phyloP scores from a whole-genome alignment of 2,797 vertebrate genomes.

The Prunella strophiata region DNA sequence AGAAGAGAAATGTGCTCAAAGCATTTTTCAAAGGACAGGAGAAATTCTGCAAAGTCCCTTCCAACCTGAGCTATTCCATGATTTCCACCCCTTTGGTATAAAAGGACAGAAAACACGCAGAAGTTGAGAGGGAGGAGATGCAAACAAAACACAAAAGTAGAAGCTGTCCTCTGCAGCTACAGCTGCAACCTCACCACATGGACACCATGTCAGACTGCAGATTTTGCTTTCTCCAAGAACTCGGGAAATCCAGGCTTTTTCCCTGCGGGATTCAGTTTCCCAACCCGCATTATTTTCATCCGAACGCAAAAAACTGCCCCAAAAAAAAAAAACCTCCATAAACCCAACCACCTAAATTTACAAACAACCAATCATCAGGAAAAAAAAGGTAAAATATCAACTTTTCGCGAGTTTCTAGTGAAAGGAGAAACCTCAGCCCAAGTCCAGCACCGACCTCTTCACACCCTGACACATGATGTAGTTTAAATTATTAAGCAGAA shows the following conservation, averaged over 20 bases:
- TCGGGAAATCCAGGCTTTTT: rapidly evolving
- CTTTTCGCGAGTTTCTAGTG: background rate
- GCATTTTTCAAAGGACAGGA: rapidly evolving
- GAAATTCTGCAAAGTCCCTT: background rate
- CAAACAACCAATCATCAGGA: rapidly evolving
- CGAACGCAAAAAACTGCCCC: rapidly evolving
- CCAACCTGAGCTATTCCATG: rapidly evolving
- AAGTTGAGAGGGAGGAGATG: background rate
- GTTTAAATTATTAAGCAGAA: background rate
- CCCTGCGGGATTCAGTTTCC: background rate
- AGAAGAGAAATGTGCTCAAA: background rate
- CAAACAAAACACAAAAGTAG: background rate
- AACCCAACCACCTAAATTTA: background rate
- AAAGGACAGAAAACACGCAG: background rate
- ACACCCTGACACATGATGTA: background rate
- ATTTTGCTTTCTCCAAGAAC: background rate
- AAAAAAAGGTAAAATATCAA: rapidly evolving
- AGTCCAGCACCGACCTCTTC: background rate
- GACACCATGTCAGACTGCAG: rapidly evolving
- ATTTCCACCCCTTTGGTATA: rapidly evolving
- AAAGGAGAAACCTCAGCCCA: background rate
- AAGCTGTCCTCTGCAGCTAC: background rate
- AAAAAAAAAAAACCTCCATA: too few species aligned
- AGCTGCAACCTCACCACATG: background rate
- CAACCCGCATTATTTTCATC: rapidly evolving